Conservation (phyloP, 2,797 vertebrate genomes). For the Pampus argenteus region DNA sequence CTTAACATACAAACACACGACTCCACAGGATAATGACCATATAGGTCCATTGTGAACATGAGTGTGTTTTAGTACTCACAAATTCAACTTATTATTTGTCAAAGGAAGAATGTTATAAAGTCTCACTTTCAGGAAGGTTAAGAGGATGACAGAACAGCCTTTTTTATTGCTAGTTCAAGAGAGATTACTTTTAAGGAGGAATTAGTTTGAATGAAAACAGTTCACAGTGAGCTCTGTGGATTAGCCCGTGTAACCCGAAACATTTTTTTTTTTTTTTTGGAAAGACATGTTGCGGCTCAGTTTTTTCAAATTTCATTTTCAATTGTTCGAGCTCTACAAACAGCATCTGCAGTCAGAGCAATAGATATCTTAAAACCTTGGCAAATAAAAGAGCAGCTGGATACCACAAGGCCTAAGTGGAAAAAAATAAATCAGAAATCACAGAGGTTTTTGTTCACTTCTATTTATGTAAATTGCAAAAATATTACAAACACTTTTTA, state of each 20-base stretch:
- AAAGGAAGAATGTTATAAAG: not conserved
- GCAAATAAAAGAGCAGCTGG: no score
- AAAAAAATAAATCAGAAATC: not conserved
- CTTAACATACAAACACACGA: not conserved
- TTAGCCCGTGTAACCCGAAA: no score
- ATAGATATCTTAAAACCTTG: no score
- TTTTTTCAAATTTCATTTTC: no score
- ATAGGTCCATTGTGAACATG: not conserved
- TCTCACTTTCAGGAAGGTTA: slow-evolving; percentile 10
- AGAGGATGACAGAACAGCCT: not conserved
- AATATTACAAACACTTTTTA: not conserved
- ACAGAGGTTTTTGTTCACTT: slow-evolving; percentile 11
- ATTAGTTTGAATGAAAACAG: slow-evolving; percentile 34
- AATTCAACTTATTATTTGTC: slow-evolving; percentile 7
- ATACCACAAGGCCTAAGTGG: no score
- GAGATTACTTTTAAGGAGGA: slow-evolving; percentile 5
- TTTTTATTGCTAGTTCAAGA: slow-evolving; percentile 15
- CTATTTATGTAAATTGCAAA: slow-evolving; percentile 23
- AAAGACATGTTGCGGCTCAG: no score
- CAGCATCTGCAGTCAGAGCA: no score
- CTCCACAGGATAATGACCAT: not conserved
- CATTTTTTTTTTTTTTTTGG: no score
- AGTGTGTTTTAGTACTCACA: slow-evolving; percentile 12
- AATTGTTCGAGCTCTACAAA: no score
- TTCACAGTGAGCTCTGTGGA: slow-evolving; percentile 11